Base-by-base conservation (phyloP, 2,113 vertebrate species). In the Uropsilus gracilis region DNA sequence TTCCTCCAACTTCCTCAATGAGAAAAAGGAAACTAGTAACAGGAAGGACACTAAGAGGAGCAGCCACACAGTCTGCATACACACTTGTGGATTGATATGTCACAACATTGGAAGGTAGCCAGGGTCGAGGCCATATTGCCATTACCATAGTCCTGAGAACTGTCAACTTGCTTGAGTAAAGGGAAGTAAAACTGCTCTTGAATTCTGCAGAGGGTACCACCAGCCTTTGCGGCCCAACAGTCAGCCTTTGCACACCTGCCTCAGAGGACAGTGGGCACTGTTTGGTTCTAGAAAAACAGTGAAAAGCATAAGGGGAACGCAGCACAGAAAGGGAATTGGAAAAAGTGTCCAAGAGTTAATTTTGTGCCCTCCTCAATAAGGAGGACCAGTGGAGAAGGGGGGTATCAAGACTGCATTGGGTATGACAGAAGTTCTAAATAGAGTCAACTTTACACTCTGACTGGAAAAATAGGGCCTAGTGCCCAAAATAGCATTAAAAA, bases 1-100 rank as follows among this genome's bases (percentile, higher is more conserved):
- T 82, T 14, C 13, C 24, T 22, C 39, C 85, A 55, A 55, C n/a
- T 32, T 66, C 30, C 13, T 13, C 34, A 78, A 30, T 2, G 32
- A 80, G 39, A 8, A 39, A 37, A 82, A 75, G n/a, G 20, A 63
- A 89, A 46, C 34, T 8, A 30, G 20, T 0, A 11, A 48, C 10
- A 46, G 0, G 48, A 55, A 59, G 26, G 17, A 18, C 5, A 3
- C 63, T 78, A 91, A 30, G 9, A 86, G 32, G 4, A 63, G n/a
- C 22, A 26, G 59, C 1, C 1, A 2, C 22, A 8, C 28, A 30
- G 20, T 24, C 14, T 14, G 5, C 3, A 18, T 0, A 20, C 39
- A 55, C 6, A 44, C 39, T 14, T 7, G 7, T 3, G 9, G 28
- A 20, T 6, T 8, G 2, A n/a, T 50, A 1, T 50, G 76, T 39